Base-by-base conservation (phyloP, 2,797 vertebrate genomes). In the Sebastes trivittatus region DNA sequence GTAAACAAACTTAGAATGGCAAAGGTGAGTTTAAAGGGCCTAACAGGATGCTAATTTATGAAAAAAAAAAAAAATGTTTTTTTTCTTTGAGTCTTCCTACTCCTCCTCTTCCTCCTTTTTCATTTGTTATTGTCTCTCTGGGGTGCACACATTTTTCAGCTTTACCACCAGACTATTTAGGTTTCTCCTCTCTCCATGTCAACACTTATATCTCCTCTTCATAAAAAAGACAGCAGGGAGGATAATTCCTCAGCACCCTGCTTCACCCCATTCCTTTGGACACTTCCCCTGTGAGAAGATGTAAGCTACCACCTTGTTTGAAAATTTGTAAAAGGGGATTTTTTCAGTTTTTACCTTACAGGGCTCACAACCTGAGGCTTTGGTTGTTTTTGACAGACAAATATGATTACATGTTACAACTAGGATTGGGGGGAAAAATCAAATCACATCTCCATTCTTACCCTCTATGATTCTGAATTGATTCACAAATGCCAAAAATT, bases 1-100 rank as follows among this genome's bases (percentile, higher is more conserved):
- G 87, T 87, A 94, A 94, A 94, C 89, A 93, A 92, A 93, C 90
- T 87, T 84, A 65, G 74, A 92, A 93, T 86, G 82, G 84, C 79
- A 93, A 89, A 94, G 86, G 82, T 89, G 85, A 90, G 77, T 89
- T 90, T 88, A 83, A 87, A 89, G 60, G 58, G 71, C 73, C 75
- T 20, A 60, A 77, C 55, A 65, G 78, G 75, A 78, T 72, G 27
- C 59, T 87, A 82, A 38, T 74, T 83, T 72, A 81, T 63, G 6
- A 68, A 73, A 72, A 78, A 9, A 20, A 42, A 42, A 68, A 73
- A 73, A 74, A 77, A 5, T 4, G 16, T 8, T 77, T 72, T 62
- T 77, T 72, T 66, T 77, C 60, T 77, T 75, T 73, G 11, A 49
- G 20, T 68, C 55, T 63, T 72, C 32, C 27, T 34, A 6, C 68